Evolutionary conservation across 37 sponge, comb jelly and placozoan genomes (phyloP).

Genomic region (Hormiphora californensis): DNA sequence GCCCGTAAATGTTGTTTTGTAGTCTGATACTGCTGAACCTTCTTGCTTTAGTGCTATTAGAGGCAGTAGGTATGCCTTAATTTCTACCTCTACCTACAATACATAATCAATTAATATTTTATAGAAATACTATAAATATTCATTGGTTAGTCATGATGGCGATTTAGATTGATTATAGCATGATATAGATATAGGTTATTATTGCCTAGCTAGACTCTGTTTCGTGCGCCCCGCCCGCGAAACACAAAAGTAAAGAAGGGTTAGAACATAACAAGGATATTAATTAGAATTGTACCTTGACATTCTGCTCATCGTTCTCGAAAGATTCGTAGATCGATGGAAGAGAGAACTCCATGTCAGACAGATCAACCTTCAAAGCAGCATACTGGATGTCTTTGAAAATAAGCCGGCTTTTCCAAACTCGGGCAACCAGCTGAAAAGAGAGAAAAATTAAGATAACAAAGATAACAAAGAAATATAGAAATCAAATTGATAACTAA

Average conservation of each 20-base stretch:
- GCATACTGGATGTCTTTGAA: neutral
- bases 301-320: neutral
- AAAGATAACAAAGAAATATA: no score
- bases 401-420: neutral
- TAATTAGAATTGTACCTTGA: no score
- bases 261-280: no score
- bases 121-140: no score
- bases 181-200: no score
- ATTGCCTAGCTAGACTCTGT: no score
- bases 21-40: neutral
- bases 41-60: constrained; percentile 1
- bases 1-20: neutral
- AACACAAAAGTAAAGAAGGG: no score
- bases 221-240: no score
- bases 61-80: neutral
- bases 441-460: neutral
- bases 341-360: constrained; percentile 29
- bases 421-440: neutral
- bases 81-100: neutral
- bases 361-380: neutral
- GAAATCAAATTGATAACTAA: no score
- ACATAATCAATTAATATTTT: no score
- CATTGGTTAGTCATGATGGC: no score
- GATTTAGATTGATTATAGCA: no score
- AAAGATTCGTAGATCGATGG: neutral